A percentile compares a stretch with the other conserved stretches of the same genome.
phyloP scores from a whole-genome alignment of 2,888 invertebrate species.

The Taphrorychus bicolor region DNA sequence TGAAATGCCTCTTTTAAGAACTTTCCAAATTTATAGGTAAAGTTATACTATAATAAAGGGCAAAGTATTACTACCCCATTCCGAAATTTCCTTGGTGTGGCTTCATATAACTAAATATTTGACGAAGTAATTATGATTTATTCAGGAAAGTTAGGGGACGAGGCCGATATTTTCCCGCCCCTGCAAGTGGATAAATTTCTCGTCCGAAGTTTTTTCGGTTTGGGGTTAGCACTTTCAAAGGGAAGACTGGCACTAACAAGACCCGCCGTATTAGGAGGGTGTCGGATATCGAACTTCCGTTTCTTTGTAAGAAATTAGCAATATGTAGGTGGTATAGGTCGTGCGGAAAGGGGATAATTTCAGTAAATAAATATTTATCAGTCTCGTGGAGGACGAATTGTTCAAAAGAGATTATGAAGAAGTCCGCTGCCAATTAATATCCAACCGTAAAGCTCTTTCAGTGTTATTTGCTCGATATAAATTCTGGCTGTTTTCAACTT shows the following conservation, averaged over 20 bases:
- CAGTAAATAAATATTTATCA: neutral
- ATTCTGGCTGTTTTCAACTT: constrained; percentile 37
- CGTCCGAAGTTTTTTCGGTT: constrained; percentile 30
- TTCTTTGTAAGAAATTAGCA: neutral
- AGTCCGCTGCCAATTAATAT: neutral
- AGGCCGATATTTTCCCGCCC: constrained; percentile 36
- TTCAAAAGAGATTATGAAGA: neutral
- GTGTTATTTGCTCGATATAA: constrained; percentile 25
- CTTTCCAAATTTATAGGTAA: constrained; percentile 39
- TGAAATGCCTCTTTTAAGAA: constrained; percentile 29
- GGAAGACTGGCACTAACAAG: constrained; percentile 25
- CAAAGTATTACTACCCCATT: constrained; percentile 34
- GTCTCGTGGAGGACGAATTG: neutral
- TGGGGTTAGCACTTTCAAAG: constrained; percentile 16
- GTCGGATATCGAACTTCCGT: neutral
- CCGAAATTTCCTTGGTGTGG: constrained; percentile 33
- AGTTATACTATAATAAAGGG: constrained; percentile 40
- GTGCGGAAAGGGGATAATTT: neutral
- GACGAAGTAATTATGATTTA: constrained; percentile 42
- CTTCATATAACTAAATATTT: constrained; percentile 42
- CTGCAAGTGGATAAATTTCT: constrained; percentile 38
- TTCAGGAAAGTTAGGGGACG: constrained; percentile 37
- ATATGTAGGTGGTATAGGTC: neutral
- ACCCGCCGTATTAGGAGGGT: constrained; percentile 13
- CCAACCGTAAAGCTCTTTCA: neutral